phyloP scores from a whole-genome alignment of 2,888 invertebrate genomes.

The Pogonocherus hispidulus region DNA sequence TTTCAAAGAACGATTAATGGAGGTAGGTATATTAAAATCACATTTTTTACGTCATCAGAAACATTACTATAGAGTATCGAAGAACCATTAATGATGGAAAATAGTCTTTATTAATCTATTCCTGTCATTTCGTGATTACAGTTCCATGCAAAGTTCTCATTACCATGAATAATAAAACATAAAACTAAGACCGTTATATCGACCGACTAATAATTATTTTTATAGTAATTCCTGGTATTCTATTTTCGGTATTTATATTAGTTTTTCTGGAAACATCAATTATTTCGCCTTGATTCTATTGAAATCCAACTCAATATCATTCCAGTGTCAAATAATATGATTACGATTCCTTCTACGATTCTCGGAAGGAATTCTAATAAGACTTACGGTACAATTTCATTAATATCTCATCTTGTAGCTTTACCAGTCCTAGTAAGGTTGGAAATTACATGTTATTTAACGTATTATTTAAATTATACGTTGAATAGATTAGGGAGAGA shows the following conservation, averaged over 20 bases:
- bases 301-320: conserved; percentile 22
- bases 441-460: background rate
- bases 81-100: too few species aligned
- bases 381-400: conserved; percentile 12
- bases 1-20: too few species aligned
- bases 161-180: background rate
- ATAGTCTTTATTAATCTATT: too few species aligned
- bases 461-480: too few species aligned
- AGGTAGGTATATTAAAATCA: too few species aligned
- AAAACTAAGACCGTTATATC: conserved; percentile 1
- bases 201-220: conserved; percentile 23
- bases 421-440: background rate
- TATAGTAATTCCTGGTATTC: conserved; percentile 21
- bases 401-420: background rate
- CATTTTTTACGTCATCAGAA: too few species aligned
- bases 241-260: conserved; percentile 24
- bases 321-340: conserved; percentile 21
- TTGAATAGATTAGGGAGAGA: too few species aligned
- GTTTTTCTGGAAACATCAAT: conserved; percentile 20
- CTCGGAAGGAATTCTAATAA: conserved; percentile 8
- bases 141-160: background rate
- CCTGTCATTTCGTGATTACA: background rate
- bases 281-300: conserved; percentile 7
- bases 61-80: too few species aligned
- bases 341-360: conserved; percentile 2